phyloP scores from a whole-genome alignment of 2,888 invertebrate genomes.

The Caenorhabditis sp. region DNA sequence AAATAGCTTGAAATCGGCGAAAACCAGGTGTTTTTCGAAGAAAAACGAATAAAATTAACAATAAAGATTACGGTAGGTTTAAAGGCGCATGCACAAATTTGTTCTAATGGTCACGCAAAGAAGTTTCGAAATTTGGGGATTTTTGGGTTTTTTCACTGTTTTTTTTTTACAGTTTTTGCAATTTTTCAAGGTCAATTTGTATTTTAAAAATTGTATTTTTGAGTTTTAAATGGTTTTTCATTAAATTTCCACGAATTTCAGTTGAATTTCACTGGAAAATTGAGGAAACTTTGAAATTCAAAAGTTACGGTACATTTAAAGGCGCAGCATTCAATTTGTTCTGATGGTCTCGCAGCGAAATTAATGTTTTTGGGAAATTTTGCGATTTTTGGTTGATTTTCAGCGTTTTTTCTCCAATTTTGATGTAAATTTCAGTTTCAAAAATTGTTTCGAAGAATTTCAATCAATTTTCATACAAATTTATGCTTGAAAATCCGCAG shows the following conservation, averaged over 20 bases:
- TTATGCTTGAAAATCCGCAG: background rate
- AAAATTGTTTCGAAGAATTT: too few relatives aligned
- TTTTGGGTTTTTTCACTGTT: background rate
- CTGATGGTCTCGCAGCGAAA: background rate
- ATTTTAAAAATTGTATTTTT: too few relatives aligned
- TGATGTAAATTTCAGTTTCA: too few relatives aligned
- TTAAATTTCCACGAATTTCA: background rate
- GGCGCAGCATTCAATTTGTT: background rate
- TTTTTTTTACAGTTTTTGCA: background rate
- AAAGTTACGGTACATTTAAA: background rate
- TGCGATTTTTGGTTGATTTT: background rate
- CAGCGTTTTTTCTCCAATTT: background rate
- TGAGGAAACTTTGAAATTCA: background rate
- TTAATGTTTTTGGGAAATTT: background rate
- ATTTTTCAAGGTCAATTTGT: background rate
- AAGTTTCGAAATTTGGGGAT: background rate
- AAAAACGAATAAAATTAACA: background rate
- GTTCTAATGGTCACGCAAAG: background rate
- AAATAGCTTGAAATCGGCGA: background rate
- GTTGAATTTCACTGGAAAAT: background rate
- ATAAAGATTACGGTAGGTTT: background rate
- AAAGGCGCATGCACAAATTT: slow-evolving; percentile 7
- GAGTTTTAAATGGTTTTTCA: background rate
- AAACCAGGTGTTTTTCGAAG: background rate
- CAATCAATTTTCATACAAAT: background rate